Base-by-base conservation (phyloP, 2,888 invertebrate species). In the Pyrochroa serraticornis region DNA sequence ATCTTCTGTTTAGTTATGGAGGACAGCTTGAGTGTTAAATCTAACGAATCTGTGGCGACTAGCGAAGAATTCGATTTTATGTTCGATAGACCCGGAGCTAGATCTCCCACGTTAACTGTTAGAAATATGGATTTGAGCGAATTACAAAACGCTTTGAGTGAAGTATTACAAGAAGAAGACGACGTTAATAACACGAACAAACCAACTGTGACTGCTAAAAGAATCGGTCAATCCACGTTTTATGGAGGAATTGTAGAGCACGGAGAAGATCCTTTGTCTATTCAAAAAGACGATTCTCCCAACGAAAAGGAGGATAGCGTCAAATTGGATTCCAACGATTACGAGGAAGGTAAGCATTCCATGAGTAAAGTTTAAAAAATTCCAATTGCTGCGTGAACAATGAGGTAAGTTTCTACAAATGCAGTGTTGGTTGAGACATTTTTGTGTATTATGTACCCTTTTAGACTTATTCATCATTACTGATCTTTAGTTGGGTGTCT, bases 271-370 rank as follows among this genome's bases (percentile, higher is more conserved):
- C 75, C 77, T 2, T 56, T 77, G 55, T 49, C 59, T 51, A 13
- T 39, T 7, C 62, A 67, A 39, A 75, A 75, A 10, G 67, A 71
- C 12, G 66, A 75, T 13, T 73, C 81, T 7, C 80, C 82, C 7
- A 73, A 73, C 10, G 92, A 92, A 77, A 92, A 91, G 72, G 89
- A 90, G 67, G 92, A 91, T 74, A 83, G 85, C 60, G 91, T 90
- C 89, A 92, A 92, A 75, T 88, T 90, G 1, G 86, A 86, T 63
- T 88, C 89, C 70, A 90, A 88, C 60, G 87, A 88, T 49, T 91
- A 91, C 71, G 90, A 90, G 82, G 87, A 71, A 50, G 71, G 66
- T 58, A 65, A 64, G 32, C 56, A 59, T 12, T 87, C 87, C 77
- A 73, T 72, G 68, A 56, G 54, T 64, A 58, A 67, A 71, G 67